Base-by-base conservation (phyloP, 2,888 invertebrate genomes). In the Drosophila dives region DNA sequence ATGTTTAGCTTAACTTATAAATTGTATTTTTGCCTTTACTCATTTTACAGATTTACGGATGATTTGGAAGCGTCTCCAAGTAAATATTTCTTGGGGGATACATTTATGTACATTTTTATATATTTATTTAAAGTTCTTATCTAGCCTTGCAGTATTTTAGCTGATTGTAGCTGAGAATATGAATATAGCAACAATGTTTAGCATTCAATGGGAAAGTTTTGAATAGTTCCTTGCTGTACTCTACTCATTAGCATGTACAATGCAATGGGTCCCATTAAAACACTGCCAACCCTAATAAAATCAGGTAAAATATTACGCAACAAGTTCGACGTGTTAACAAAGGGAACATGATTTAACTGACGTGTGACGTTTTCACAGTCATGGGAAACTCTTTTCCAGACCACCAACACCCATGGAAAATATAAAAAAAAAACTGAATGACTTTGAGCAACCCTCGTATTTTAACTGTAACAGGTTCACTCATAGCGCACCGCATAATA, bases 261-360 rank as follows among this genome's bases (percentile, higher is more conserved):
- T 36, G 80, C 65, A 65, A 50, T 49, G 63, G 33, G 60, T 40
- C 23, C 56, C 49, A 87, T 86, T 76, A 83, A 83, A 78, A 34
- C 40, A 63, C 49, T 55, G 63, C 40, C 67, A 55, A 70, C 73
- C 82, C 73, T 78, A 82, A 87, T 88, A 79, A 89, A 84, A 72
- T 87, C 77, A 70, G 70, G 50, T 82, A 72, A 82, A 75, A 66
- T 80, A 83, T 80, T 78, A 66, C 70, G 85, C 79, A 86, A 85
- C 88, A 83, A 72, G 86, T 71, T 58, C 65, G 50, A 61, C 34
- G 53, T 23, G 61, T 26, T 51, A 76, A 55, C 70, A 54, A 42
- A 54, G 53, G 62, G 34, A 50, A 23, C 54, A 50, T 4, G 71
- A 51, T 64, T 75, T 65, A 63, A 55, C 64, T 68, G 64, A 72